Percentiles rank a stretch among this genome's conserved stretches.
Conservation (phyloP, 23 tunicate genomes). For the Styela clava region DNA sequence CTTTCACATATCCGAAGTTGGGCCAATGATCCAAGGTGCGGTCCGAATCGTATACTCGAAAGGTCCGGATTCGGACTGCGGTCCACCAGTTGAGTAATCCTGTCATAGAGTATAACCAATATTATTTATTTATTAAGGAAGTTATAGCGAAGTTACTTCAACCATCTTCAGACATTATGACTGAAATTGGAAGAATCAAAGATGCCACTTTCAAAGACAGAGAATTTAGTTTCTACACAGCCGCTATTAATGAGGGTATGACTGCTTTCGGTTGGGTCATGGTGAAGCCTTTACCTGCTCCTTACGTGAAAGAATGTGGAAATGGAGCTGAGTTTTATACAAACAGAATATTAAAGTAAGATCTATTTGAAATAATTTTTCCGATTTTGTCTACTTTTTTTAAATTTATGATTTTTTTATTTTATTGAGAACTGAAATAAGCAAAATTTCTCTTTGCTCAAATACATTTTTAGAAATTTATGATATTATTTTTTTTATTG, state of each 20-base stretch:
- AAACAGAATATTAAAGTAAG: slow-evolving; percentile 68
- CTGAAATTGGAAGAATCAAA: slow-evolving; percentile 9
- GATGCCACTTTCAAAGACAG: slow-evolving; percentile 27
- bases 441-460: too few species aligned
- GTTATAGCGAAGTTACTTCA: slow-evolving; percentile 15
- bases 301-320: slow-evolving; percentile 59
- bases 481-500: too few species aligned
- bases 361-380: not conserved
- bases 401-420: too few species aligned
- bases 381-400: too few species aligned
- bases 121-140: not conserved
- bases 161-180: not conserved
- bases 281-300: slow-evolving; percentile 69
- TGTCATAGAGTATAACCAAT: too few species aligned
- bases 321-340: slow-evolving; percentile 85
- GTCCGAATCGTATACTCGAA: too few species aligned
- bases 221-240: not conserved
- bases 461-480: too few species aligned
- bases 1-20: too few species aligned
- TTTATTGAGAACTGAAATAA: too few species aligned
- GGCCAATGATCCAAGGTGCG: too few species aligned
- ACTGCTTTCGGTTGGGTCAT: slow-evolving; percentile 76
- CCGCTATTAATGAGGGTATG: slow-evolving; percentile 59
- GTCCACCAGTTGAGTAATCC: too few species aligned
- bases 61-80: too few species aligned